Evolutionary conservation across 2,888 invertebrate species (phyloP).

Genomic region (Lacanobia oleracea): DNA sequence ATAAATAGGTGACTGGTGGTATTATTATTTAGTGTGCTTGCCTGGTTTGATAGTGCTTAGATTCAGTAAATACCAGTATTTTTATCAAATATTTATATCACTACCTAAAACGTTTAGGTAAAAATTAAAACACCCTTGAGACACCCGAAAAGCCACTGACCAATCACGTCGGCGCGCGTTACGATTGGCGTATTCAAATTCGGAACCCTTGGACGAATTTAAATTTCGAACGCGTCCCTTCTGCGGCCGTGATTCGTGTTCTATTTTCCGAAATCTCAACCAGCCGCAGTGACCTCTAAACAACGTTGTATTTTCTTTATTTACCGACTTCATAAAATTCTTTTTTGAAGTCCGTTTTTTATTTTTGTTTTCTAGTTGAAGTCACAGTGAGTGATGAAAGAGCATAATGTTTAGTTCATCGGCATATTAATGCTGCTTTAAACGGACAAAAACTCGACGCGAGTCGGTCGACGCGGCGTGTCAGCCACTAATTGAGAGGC

Average conservation of each 20-base stretch:
- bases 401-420: conserved; percentile 81
- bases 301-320: conserved; percentile 45
- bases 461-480: conserved; percentile 81
- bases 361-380: conserved; percentile 60
- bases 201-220: conserved; percentile 76
- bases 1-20: neutral
- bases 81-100: conserved; percentile 1
- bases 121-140: conserved; percentile 66
- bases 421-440: conserved; percentile 84
- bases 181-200: conserved; percentile 83
- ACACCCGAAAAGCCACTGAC: conserved; percentile 65
- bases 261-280: conserved; percentile 69
- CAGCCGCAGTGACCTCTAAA: conserved; percentile 66
- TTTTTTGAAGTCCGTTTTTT: no score
- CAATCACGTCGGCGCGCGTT: conserved; percentile 73
- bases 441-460: conserved; percentile 85
- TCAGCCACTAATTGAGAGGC: conserved; percentile 86
- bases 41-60: neutral
- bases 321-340: neutral
- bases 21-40: neutral
- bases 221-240: conserved; percentile 71
- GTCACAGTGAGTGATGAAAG: conserved; percentile 75
- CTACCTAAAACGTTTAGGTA: conserved; percentile 43
- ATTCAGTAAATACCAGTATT: neutral
- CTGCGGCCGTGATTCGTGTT: conserved; percentile 61